Conservation (phyloP, 1,140 invertebrate species). For the Habropoda laboriosa region DNA sequence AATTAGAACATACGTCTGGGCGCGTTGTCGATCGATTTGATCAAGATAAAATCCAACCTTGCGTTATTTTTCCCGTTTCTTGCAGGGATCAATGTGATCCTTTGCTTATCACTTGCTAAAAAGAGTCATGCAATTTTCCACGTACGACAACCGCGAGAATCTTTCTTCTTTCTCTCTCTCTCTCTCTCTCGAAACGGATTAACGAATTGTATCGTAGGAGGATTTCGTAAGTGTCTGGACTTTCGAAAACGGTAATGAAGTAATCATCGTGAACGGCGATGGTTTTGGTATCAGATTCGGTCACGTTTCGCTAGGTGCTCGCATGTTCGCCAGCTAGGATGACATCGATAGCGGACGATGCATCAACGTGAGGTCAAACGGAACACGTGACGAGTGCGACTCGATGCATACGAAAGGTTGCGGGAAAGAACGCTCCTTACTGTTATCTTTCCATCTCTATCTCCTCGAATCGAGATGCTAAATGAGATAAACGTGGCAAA, state of each 20-base stretch:
- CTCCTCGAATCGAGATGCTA: not conserved
- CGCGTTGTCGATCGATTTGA: not conserved
- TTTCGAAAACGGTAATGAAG: not conserved
- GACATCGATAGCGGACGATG: constrained; percentile 32
- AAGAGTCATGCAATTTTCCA: no score
- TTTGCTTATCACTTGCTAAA: no score
- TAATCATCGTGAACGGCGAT: not conserved
- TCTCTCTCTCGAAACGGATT: not conserved
- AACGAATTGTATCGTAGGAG: not conserved
- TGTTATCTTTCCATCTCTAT: constrained; percentile 31
- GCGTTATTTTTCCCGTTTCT: no score
- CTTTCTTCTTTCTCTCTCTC: no score
- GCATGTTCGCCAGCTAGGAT: not conserved
- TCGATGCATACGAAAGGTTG: not conserved
- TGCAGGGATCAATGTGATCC: no score
- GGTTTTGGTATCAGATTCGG: constrained; percentile 17
- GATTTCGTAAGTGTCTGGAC: not conserved
- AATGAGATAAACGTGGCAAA: not conserved
- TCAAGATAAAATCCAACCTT: constrained; percentile 34
- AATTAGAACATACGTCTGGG: constrained; percentile 37
- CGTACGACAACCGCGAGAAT: not conserved
- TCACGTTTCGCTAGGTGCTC: constrained; percentile 7
- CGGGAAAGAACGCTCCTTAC: not conserved
- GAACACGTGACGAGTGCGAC: constrained; percentile 20
- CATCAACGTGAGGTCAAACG: constrained; percentile 21